Percentiles rank a stretch among this genome's conserved stretches.
These are phyloP conservation scores for Alviniconcha marisindica DNA, from an alignment of 1,140 invertebrate species.

Conservation along the genomic window DNA sequence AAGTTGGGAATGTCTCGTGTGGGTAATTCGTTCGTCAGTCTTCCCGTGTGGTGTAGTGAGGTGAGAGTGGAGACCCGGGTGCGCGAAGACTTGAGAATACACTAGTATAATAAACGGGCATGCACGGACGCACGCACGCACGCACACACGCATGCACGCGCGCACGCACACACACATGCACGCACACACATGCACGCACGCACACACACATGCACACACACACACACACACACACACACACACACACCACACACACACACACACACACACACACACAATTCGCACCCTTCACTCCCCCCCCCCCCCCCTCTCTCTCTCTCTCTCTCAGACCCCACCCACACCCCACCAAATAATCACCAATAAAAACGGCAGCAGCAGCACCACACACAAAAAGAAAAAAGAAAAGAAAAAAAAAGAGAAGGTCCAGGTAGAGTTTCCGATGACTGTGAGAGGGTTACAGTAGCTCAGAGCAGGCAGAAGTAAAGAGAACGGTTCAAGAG, in stretches of 20 bases:
- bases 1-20: too few species aligned
- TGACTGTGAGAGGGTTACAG: neutral
- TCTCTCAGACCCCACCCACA: neutral
- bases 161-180: neutral
- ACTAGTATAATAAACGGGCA: neutral
- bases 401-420: too few species aligned
- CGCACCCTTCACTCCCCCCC: neutral
- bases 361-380: neutral
- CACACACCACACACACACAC: neutral
- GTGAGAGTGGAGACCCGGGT: neutral
- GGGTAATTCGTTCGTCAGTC: too few species aligned
- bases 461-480: neutral
- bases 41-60: neutral
- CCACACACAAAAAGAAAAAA: neutral
- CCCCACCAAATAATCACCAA: neutral
- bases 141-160: too few species aligned
- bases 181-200: neutral
- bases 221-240: neutral
- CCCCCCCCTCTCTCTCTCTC: neutral
- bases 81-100: neutral
- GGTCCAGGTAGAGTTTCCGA: too few species aligned
- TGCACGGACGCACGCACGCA: neutral
- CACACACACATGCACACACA: neutral
- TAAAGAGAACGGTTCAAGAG: neutral
- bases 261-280: neutral